phyloP scores from a whole-genome alignment of 2,113 vertebrate genomes.

The Pelodiscus sinensis region DNA sequence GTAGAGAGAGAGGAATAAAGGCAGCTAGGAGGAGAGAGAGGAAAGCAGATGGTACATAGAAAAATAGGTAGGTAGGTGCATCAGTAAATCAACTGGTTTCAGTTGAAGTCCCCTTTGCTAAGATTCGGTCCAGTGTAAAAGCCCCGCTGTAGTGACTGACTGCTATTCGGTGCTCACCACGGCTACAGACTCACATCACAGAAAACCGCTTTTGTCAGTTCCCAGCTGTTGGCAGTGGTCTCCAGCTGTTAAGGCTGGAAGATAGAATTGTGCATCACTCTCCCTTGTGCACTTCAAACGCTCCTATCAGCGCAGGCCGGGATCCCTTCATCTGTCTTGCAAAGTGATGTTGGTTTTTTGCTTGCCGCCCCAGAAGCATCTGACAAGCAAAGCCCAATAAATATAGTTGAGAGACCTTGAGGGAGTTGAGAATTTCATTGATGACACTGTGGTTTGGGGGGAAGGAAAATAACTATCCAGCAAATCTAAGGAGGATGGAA shows the following conservation, averaged over 20 bases:
- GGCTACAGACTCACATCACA: neutral
- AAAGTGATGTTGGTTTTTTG: neutral
- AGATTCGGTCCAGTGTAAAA: neutral
- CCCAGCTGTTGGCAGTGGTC: neutral
- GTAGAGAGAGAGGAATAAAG: too few relatives aligned
- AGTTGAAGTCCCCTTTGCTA: neutral
- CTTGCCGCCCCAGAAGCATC: too few relatives aligned
- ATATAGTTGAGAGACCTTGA: neutral
- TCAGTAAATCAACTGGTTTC: neutral
- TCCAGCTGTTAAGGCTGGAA: neutral
- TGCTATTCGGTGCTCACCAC: neutral
- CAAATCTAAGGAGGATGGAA: neutral
- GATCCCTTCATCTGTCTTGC: too few relatives aligned
- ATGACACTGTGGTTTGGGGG: neutral
- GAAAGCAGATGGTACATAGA: neutral
- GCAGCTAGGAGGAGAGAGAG: neutral
- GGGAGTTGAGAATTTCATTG: neutral
- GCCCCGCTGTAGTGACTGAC: neutral
- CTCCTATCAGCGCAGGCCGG: neutral
- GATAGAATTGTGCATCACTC: neutral
- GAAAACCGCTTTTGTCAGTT: neutral
- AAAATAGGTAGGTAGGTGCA: neutral
- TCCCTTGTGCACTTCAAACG: neutral
- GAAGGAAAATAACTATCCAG: neutral
- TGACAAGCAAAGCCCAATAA: neutral